These are phyloP conservation scores for Macrosoma leucophasiata DNA, from an alignment of 2,888 invertebrate genomes.

Conservation along the genomic window DNA sequence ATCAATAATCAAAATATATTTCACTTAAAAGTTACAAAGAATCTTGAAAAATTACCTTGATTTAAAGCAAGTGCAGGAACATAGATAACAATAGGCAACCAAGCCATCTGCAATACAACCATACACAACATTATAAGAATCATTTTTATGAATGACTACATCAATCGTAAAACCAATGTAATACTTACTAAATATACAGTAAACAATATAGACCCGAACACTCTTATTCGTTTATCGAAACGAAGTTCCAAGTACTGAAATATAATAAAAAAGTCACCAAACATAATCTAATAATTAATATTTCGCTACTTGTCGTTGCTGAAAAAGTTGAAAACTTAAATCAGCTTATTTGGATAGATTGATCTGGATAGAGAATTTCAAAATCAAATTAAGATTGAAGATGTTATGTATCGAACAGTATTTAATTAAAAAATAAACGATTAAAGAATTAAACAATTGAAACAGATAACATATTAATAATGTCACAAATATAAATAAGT, in stretches of 20 bases:
- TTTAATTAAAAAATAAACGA: too few relatives aligned
- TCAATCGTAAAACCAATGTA: too few relatives aligned
- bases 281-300: background rate
- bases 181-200: conserved; percentile 78
- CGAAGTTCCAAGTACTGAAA: conserved; percentile 79
- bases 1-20: background rate
- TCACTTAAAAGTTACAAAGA: background rate
- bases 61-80: conserved; percentile 84
- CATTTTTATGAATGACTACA: conserved; percentile 6
- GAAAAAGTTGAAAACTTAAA: too few relatives aligned
- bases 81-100: conserved; percentile 83
- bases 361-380: too few relatives aligned
- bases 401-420: too few relatives aligned
- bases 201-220: conserved; percentile 80
- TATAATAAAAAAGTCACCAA: conserved; percentile 5
- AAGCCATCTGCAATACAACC: conserved; percentile 76
- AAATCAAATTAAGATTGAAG: too few relatives aligned
- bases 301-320: too few relatives aligned
- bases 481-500: conserved; percentile 2
- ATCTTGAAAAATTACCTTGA: conserved; percentile 67
- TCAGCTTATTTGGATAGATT: too few relatives aligned
- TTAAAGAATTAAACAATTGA: too few relatives aligned
- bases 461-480: too few relatives aligned
- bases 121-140: background rate
- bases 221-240: conserved; percentile 78